Evolutionary conservation across 2,113 vertebrate species (phyloP).

Genomic region (Alosa alosa): DNA sequence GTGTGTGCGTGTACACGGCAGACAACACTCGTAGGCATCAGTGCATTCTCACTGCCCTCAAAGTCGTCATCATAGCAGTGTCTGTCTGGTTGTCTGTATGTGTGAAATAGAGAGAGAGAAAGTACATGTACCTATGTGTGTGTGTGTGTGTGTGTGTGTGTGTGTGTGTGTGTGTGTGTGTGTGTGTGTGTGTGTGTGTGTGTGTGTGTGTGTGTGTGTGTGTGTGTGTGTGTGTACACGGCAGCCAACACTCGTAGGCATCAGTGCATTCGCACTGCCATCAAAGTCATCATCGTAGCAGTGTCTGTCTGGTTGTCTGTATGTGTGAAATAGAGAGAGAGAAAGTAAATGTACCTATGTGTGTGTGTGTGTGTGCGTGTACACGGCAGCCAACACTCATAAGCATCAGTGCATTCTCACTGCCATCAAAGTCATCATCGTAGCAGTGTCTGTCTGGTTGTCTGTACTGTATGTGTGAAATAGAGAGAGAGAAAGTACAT

Average conservation of each 20-base stretch:
- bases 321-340: background rate
- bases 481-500: too few species aligned
- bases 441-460: background rate
- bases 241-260: background rate
- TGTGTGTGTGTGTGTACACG: slow-evolving; percentile 39
- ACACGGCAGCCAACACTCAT: too few species aligned
- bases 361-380: background rate
- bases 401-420: background rate
- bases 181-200: background rate
- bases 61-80: too few species aligned
- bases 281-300: background rate
- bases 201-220: slow-evolving; percentile 14
- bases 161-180: too few species aligned
- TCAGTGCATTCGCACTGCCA: background rate
- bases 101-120: background rate
- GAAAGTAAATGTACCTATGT: background rate
- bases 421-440: background rate
- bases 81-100: too few species aligned
- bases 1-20: background rate
- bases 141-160: background rate
- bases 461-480: slow-evolving; percentile 12
- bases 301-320: too few species aligned
- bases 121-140: slow-evolving; percentile 3
- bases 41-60: background rate
- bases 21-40: background rate